These are phyloP conservation scores for Blastobasis lacticolella DNA, from an alignment of 2,888 invertebrate genomes.

Conservation along the genomic window DNA sequence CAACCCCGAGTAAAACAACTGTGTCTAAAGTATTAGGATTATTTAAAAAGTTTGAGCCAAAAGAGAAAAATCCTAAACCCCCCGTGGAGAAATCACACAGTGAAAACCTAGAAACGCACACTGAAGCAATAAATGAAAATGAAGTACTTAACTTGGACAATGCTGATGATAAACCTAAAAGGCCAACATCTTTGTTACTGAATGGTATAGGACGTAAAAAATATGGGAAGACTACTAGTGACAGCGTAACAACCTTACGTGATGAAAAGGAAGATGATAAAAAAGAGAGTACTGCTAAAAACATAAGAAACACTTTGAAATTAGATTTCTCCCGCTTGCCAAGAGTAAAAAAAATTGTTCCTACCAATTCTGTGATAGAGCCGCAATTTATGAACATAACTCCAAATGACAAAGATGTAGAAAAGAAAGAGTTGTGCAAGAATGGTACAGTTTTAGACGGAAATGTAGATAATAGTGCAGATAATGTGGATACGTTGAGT, in stretches of 20 bases:
- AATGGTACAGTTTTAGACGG: constrained; percentile 36
- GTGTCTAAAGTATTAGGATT: constrained; percentile 85
- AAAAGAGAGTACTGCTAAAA: constrained; percentile 50
- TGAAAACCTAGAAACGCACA: constrained; percentile 28
- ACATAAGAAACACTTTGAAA: constrained; percentile 69
- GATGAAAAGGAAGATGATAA: constrained; percentile 38
- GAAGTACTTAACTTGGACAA: constrained; percentile 22
- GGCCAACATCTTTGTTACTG: constrained; percentile 69
- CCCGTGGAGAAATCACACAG: constrained; percentile 36
- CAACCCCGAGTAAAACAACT: constrained; percentile 74
- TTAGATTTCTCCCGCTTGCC: constrained; percentile 77
- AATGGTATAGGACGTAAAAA: constrained; percentile 72
- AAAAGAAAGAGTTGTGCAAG: constrained; percentile 40
- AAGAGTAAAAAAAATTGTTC: constrained; percentile 74
- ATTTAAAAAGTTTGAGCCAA: constrained; percentile 82
- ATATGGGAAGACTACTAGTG: constrained; percentile 61
- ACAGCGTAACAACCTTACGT: constrained; percentile 38
- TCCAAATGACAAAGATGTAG: constrained; percentile 48
- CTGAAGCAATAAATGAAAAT: constrained; percentile 26
- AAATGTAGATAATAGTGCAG: constrained; percentile 22
- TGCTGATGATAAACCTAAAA: constrained; percentile 63
- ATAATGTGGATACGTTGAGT: constrained; percentile 31
- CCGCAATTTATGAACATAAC: constrained; percentile 57
- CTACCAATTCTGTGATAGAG: constrained; percentile 72
- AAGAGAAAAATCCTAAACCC: constrained; percentile 53